Conservation (phyloP, 2,113 vertebrate species). For the Microcebus griseorufus region DNA sequence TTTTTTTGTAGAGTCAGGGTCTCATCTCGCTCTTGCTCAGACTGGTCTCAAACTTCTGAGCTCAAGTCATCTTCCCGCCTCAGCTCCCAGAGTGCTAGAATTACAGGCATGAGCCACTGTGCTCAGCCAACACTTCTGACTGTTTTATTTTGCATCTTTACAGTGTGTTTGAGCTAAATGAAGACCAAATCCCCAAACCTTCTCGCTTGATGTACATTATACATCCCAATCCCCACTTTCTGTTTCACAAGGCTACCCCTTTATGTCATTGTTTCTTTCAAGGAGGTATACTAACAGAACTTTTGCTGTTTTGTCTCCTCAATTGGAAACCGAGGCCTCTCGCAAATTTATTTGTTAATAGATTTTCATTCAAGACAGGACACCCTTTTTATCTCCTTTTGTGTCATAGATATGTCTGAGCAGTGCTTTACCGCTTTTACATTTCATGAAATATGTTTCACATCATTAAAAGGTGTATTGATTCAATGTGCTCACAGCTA, state of each 20-base stretch:
- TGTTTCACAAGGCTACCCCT: background rate
- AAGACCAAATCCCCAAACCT: background rate
- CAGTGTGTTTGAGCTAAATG: background rate
- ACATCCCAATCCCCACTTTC: background rate
- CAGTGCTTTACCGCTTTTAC: background rate
- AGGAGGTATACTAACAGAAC: background rate
- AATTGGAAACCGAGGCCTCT: background rate
- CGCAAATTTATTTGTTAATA: background rate
- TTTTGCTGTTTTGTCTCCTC: background rate
- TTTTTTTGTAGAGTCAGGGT: too few relatives aligned
- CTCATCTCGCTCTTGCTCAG: too few relatives aligned
- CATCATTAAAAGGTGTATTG: conserved; percentile 53
- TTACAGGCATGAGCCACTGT: too few relatives aligned
- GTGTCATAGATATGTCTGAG: conserved; percentile 11
- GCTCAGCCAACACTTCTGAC: background rate
- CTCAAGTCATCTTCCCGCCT: too few relatives aligned
- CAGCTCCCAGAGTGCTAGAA: too few relatives aligned
- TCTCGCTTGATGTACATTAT: background rate
- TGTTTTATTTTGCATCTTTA: conserved; percentile 26
- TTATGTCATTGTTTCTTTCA: background rate
- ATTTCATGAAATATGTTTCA: conserved; percentile 44
- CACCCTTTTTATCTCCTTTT: background rate
- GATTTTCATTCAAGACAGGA: background rate
- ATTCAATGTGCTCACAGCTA: conserved; percentile 43
- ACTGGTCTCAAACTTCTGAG: too few relatives aligned